Base-by-base conservation (phyloP, 2,113 vertebrate species). In the Sceloporus tristichus region DNA sequence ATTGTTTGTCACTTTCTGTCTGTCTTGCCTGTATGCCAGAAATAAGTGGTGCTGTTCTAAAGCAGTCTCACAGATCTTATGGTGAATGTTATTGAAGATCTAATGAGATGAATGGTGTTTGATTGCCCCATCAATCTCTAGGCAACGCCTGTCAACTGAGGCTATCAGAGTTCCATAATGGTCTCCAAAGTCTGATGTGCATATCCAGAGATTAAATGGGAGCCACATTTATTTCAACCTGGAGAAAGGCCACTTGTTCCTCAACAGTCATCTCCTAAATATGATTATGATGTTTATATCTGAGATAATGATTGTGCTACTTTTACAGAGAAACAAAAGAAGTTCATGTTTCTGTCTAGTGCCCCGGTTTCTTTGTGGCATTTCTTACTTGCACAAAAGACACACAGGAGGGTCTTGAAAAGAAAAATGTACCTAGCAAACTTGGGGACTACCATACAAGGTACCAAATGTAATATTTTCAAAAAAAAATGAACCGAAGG, bases 71-170 rank as follows among this genome's bases (percentile, higher is more conserved):
- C 77, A 79, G 42, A 59, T 81, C 38, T 74, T n/a, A 40, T 74
- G 78, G 62, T 81, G 29, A 76, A 65, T 75, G 27, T 40, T 65
- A 40, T 6, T 21, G 40, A 53, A 34, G 56, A 42, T 87, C 40
- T 78, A 68, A 81, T 59, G 68, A 81, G 53, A 87, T 34, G 25
- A 85, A 85, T 54, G 73, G 34, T 62, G 13, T 62, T 13, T 34
- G 75, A 85, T 85, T 76, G 9, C 79, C 27, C 54, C 42, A 81
- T 82, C 68, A 75, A 53, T 75, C 86, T 87, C 54, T 87, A 53
- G 40, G 86, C 71, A 82, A 82, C 75, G 11, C 42, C 40, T 82
- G 86, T 74, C 54, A 74, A 7, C 38, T 74, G 16, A 74, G 19
- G 16, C 68, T 42, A 62, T 18, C 7, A 66, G 10, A 23, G 54